Conservation (phyloP, 2,797 vertebrate species). For the Gambelia wislizenii region DNA sequence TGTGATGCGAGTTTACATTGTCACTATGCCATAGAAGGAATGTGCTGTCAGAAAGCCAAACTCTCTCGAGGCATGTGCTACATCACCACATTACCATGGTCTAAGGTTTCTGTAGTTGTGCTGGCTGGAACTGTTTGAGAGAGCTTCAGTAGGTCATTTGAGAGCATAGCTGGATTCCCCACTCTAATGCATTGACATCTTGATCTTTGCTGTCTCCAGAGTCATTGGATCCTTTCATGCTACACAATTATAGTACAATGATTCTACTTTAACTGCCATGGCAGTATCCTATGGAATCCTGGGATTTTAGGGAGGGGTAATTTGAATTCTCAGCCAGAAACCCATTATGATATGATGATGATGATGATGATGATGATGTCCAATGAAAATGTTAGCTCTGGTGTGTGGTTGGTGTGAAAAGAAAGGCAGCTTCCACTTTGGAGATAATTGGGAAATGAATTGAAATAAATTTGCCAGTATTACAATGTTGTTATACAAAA, state of each 20-base stretch:
- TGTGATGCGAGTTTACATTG: neutral
- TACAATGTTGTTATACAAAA: neutral
- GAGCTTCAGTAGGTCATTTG: neutral
- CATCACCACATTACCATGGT: neutral
- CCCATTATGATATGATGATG: too few species aligned
- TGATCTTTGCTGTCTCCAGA: neutral
- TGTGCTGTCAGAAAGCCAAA: slow-evolving; percentile 27
- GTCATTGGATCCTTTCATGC: too few species aligned
- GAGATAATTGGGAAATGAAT: neutral
- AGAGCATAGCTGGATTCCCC: neutral
- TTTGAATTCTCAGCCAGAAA: too few species aligned
- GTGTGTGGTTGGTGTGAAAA: neutral
- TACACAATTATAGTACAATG: too few species aligned
- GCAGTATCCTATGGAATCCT: too few species aligned
- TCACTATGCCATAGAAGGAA: slow-evolving; percentile 31
- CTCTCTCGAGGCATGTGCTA: neutral
- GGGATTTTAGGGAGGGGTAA: too few species aligned
- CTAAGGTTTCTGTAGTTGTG: slow-evolving; percentile 59
- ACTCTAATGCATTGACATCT: neutral
- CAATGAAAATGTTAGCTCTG: neutral
- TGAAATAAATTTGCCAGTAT: neutral
- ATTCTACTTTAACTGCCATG: too few species aligned
- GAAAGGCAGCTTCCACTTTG: neutral
- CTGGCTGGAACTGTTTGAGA: slow-evolving; percentile 46
- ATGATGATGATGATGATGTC: too few species aligned